Conservation (phyloP, 2,113 vertebrate species). For the Girardinichthys multiradiatus region DNA sequence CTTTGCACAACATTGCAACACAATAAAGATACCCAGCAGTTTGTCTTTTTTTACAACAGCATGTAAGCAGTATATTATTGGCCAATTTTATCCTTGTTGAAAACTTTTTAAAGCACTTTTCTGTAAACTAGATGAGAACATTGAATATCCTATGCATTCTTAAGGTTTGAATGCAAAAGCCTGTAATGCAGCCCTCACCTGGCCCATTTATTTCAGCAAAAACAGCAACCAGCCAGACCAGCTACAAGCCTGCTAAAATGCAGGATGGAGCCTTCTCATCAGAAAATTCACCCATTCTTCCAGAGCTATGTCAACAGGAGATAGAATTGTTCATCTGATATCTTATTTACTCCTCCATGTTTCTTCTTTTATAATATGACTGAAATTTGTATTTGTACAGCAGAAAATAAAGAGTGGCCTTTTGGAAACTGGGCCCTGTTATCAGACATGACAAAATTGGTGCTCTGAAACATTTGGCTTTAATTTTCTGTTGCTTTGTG, state of each 20-base stretch:
- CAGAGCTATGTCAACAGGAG: constrained; percentile 53
- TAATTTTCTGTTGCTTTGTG: constrained; percentile 60
- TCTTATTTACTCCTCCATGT: constrained; percentile 1
- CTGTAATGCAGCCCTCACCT: constrained; percentile 56
- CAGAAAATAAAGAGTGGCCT: constrained; percentile 37
- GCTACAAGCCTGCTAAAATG: constrained; percentile 61
- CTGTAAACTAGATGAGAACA: too few relatives aligned
- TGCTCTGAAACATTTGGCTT: constrained; percentile 63
- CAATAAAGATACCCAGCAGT: neutral
- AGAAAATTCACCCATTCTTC: constrained; percentile 55
- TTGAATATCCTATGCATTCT: neutral
- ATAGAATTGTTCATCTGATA: constrained; percentile 55
- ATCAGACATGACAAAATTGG: constrained; percentile 69
- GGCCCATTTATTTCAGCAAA: constrained; percentile 66
- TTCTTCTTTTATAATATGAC: constrained; percentile 41
- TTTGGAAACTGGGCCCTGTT: constrained; percentile 63
- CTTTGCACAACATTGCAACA: neutral
- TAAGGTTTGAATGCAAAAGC: constrained; percentile 14
- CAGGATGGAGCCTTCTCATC: constrained; percentile 56
- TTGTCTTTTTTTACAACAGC: neutral
- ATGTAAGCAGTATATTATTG: neutral
- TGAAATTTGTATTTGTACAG: constrained; percentile 59
- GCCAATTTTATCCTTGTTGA: neutral
- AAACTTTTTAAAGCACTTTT: too few relatives aligned
- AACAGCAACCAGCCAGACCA: constrained; percentile 53